Base-by-base conservation (phyloP, 2,888 invertebrate genomes). In the Muscina levida region DNA sequence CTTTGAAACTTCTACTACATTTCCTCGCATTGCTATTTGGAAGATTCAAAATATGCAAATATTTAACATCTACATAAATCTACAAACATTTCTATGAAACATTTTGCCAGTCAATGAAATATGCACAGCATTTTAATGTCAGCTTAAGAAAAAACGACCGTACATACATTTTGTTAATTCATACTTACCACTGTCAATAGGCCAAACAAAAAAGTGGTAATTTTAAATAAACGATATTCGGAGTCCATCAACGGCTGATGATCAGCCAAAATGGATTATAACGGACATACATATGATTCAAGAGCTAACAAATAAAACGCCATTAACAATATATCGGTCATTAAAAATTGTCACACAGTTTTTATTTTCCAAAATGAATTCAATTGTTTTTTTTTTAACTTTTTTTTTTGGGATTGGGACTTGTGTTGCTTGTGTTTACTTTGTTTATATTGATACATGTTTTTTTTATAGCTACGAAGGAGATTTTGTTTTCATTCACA, bases 261-360 rank as follows among this genome's bases (percentile, higher is more conserved):
- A n/a, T n/a, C n/a, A n/a, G n/a, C n/a, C n/a, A n/a, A n/a, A n/a
- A n/a, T n/a, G n/a, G n/a, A n/a, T n/a, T n/a, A n/a, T n/a, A n/a
- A n/a, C n/a, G n/a, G n/a, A n/a, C n/a, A n/a, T n/a, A n/a, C n/a
- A n/a, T n/a, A n/a, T n/a, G n/a, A n/a, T n/a, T n/a, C n/a, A n/a
- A n/a, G n/a, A n/a, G n/a, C n/a, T n/a, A n/a, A n/a, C 4, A 13
- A 73, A 56, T 39, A n/a, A 67, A 70, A 74, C 56, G 10, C 19
- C 62, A 62, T 17, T 6, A 13, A 13, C 13, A 62, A 57, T 51
- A 13, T 65, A 13, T 31, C 3, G 0, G 72, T 72, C 68, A 48
- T 79, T 79, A 79, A 72, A 79, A 79, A 79, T 75, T 72, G 53
- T 72, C 62, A 79, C 75, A 79, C 72, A 68, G 44, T 68, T 75